Base-by-base conservation (phyloP, 1,140 invertebrate species). In the Melitaea cinxia region DNA sequence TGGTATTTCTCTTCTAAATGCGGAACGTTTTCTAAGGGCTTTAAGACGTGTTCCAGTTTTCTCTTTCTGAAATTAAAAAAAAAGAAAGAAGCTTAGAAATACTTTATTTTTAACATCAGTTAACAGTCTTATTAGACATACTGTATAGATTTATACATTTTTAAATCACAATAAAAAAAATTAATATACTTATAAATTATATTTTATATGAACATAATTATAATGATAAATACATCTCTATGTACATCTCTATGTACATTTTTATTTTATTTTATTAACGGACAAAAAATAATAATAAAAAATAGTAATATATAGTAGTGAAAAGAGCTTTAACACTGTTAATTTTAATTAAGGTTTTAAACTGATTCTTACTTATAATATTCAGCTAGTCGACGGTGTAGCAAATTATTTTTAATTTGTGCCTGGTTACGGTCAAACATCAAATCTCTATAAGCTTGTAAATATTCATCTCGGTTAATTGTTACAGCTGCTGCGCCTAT, bases 1-100 rank as follows among this genome's bases (percentile, higher is more conserved):
- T 87, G 80, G 69, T 88, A 90, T 67, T 89, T 90, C 37, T 88
- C 86, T 72, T 90, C 88, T 56, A 88, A 78, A 68, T 90, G 86
- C 7, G 30, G 47, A 17, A 77, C 68, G 39, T 73, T 75, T 58
- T 88, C 83, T 17, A 85, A 52, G 12, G 83, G 74, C 66, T 90
- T 89, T 9, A 90, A 64, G 37, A 89, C 85, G 39, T 90, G 85
- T n/a, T 87, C 86, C 0, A 85, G 72, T 72, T 88, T 89, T 55
- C 88, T 68, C 68, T 90, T 90, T 66, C 88, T 88, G 55, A 49
- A 75, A 82, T 37, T 57, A 42, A 33, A 47, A 55, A 14, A 53
- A 17, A 9, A 15, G 1, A 47, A 26, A 10, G 1, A 10, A n/a
- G 7, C 1, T 30, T 1, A 21, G 0, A 42, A 45, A 7, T 50